These are phyloP conservation scores for Orycteropus afer DNA, from an alignment of 2,113 vertebrate genomes.

Conservation along the genomic window DNA sequence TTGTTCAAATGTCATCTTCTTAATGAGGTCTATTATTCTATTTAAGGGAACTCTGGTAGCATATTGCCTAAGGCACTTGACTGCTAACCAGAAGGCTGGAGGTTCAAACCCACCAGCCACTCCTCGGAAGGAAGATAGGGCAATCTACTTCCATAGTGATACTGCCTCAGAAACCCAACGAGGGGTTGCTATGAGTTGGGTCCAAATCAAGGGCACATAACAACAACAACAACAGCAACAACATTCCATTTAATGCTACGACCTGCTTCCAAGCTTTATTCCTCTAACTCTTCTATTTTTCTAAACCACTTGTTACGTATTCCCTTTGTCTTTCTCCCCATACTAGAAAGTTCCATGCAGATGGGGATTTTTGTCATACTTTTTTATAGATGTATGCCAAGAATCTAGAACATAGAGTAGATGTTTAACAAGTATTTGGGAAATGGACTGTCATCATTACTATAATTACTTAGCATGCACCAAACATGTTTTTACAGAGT, in stretches of 20 bases:
- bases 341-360: neutral
- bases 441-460: neutral
- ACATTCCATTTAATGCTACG: neutral
- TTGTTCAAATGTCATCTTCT: neutral
- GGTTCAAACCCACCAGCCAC: too few relatives aligned
- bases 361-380: neutral
- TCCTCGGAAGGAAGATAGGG: too few relatives aligned
- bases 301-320: neutral
- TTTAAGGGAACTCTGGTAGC: too few relatives aligned
- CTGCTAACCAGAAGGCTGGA: too few relatives aligned
- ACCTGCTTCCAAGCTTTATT: neutral
- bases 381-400: neutral
- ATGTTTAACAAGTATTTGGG: neutral
- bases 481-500: neutral
- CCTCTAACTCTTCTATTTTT: neutral
- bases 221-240: too few relatives aligned
- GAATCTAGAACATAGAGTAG: neutral
- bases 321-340: neutral
- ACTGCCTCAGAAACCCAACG: too few relatives aligned
- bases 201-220: too few relatives aligned
- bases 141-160: too few relatives aligned
- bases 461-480: slow-evolving; percentile 4
- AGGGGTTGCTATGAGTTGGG: too few relatives aligned
- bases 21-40: neutral
- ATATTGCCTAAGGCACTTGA: too few relatives aligned